Evolutionary conservation across 2,888 invertebrate genomes (phyloP).

Genomic region (Agrochola circellaris): DNA sequence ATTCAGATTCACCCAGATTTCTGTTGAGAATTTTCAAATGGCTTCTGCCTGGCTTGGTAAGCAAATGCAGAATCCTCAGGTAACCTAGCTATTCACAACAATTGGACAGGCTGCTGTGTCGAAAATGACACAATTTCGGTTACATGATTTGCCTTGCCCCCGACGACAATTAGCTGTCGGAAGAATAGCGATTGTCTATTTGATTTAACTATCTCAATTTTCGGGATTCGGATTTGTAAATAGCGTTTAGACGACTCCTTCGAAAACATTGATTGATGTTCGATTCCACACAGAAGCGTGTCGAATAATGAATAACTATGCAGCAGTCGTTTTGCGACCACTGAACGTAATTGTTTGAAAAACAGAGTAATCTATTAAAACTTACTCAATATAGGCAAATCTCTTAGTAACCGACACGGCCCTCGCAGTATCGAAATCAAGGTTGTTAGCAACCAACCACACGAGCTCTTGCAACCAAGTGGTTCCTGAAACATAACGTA

Average conservation of each 20-base stretch:
- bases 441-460: conserved; percentile 93
- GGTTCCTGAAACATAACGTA: conserved; percentile 86
- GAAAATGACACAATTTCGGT: not conserved
- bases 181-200: not conserved
- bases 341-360: not conserved
- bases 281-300: not conserved
- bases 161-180: not conserved
- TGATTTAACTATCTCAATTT: not conserved
- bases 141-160: not conserved
- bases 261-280: not conserved
- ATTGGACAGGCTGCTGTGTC: not conserved
- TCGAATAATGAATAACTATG: not conserved
- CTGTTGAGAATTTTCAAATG: not conserved
- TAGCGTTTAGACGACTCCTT: not conserved
- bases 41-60: not conserved
- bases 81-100: not conserved
- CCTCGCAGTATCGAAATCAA: conserved; percentile 92
- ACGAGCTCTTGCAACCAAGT: conserved; percentile 94
- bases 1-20: not conserved
- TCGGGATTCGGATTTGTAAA: not conserved
- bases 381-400: conserved; percentile 81
- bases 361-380: conserved; percentile 10
- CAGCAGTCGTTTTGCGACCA: not conserved
- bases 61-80: not conserved
- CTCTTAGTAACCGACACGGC: conserved; percentile 74